Conservation (phyloP, 2,797 vertebrate genomes). For the Garrulus glandarius region DNA sequence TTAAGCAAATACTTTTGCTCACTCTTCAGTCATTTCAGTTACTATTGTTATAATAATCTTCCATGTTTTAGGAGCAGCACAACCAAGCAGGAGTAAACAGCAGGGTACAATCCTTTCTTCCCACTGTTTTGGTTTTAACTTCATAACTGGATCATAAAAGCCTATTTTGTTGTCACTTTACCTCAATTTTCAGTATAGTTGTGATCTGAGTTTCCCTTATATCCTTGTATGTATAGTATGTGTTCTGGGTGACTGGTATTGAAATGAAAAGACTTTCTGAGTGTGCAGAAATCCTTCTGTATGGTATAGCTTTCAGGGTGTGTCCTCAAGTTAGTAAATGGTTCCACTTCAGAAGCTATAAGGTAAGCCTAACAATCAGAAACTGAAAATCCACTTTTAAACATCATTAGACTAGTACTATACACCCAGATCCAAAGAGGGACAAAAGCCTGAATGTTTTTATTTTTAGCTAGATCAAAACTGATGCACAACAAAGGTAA, state of each 20-base stretch:
- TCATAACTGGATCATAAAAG: not conserved
- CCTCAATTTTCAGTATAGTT: not conserved
- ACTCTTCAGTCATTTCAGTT: not conserved
- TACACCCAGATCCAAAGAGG: not conserved
- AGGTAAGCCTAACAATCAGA: not conserved
- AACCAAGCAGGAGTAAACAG: not conserved
- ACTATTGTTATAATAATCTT: not conserved
- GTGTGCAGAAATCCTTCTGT: not conserved
- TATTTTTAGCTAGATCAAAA: not conserved
- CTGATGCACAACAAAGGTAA: not conserved
- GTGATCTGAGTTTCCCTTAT: not conserved
- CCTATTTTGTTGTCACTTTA: not conserved
- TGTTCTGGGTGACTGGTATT: not conserved
- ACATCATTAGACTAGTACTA: not conserved
- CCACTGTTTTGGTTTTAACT: not conserved
- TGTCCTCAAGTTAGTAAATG: not conserved
- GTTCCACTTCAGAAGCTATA: not conserved
- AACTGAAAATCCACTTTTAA: not conserved
- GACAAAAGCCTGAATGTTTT: not conserved
- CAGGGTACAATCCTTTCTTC: fast-evolving
- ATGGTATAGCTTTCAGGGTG: not conserved
- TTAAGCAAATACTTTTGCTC: not conserved
- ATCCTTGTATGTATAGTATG: not conserved
- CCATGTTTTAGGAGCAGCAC: not conserved
- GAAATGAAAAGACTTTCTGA: not conserved